Percentiles rank a stretch among this genome's conserved stretches.
phyloP scores from a whole-genome alignment of 2,113 vertebrate genomes.

The Thunnus thynnus region DNA sequence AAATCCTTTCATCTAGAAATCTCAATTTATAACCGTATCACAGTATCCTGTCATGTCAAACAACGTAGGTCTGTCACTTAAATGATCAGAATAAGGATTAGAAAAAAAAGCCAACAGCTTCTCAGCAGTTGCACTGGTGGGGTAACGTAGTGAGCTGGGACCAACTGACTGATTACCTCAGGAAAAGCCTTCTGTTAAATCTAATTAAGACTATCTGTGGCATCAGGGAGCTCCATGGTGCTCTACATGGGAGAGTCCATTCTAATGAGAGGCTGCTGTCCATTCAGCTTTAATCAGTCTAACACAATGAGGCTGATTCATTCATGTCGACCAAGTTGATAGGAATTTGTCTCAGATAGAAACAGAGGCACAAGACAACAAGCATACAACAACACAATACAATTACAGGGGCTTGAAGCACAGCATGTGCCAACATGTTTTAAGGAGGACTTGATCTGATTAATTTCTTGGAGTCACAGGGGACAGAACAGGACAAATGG shows the following conservation, averaged over 20 bases:
- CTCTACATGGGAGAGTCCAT: constrained; percentile 64
- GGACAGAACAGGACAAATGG: constrained; percentile 23
- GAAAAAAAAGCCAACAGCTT: neutral
- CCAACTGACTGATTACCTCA: constrained; percentile 86
- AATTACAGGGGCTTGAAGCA: constrained; percentile 18
- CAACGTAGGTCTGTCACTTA: constrained; percentile 2
- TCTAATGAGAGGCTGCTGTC: constrained; percentile 61
- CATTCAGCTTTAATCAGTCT: constrained; percentile 72
- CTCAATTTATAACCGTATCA: neutral
- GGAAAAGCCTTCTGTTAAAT: constrained; percentile 87
- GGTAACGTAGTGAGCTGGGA: constrained; percentile 72
- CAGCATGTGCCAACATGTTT: constrained; percentile 32
- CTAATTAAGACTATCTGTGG: constrained; percentile 85
- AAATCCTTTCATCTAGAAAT: neutral
- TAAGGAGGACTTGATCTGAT: constrained; percentile 27
- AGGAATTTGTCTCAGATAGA: constrained; percentile 38
- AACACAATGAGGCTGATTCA: constrained; percentile 58
- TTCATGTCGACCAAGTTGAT: constrained; percentile 44
- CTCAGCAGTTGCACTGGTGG: constrained; percentile 66
- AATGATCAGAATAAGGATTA: neutral
- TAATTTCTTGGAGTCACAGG: neutral
- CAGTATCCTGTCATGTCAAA: constrained; percentile 3
- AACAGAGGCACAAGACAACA: neutral
- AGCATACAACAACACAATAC: neutral
- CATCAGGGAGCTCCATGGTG: constrained; percentile 69